Base-by-base conservation (phyloP, 2,888 invertebrate genomes). In the Platerodrilus igneus region DNA sequence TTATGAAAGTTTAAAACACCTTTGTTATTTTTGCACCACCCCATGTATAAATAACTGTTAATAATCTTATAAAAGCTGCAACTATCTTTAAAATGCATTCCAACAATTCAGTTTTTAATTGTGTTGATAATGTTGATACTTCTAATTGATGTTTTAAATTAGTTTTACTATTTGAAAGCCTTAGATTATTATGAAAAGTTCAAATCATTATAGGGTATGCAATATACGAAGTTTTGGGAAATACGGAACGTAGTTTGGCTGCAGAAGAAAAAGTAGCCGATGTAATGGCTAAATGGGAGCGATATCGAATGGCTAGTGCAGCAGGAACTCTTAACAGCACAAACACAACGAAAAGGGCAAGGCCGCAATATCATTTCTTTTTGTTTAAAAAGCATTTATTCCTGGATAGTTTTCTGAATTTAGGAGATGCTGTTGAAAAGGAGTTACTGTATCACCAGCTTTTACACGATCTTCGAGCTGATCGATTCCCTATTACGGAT, bases 211-310 rank as follows among this genome's bases (percentile, higher is more conserved):
- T 56, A 79, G 92, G 93, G 9, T 95, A 93, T 67, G 89, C 93
- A 1, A 78, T 95, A 43, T 95, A 93, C 69, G 94, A 94, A 67
- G 88, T 91, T 26, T 77, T 92, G 50, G 91, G 90, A 2, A 83
- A 79, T 53, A 83, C 86, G 1, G 94, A 94, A 67, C 76, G 94
- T 33, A 88, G 89, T 55, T 72, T 95, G 50, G 76, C 83, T 28
- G 79, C 82, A 5, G 86, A 85, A 59, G 94, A 94, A 66, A 90
- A 93, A 56, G 84, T 92, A 8, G 88, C 92, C 1, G 95, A 95
- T 67, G 92, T 93, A 13, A 86, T 95, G 76, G 91, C 93, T 3
- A 86, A 92, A 61, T 95, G 94, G 94, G 95, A 95, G 68, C 78
- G 88, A 52, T 89, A 89, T 50, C 75, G 88, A 41, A 78, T 79